Evolutionary conservation across 1,140 invertebrate species (phyloP), one percentile per base, ranked within the genome.

Genomic region (Pseudomyrmex flavicornis): DNA sequence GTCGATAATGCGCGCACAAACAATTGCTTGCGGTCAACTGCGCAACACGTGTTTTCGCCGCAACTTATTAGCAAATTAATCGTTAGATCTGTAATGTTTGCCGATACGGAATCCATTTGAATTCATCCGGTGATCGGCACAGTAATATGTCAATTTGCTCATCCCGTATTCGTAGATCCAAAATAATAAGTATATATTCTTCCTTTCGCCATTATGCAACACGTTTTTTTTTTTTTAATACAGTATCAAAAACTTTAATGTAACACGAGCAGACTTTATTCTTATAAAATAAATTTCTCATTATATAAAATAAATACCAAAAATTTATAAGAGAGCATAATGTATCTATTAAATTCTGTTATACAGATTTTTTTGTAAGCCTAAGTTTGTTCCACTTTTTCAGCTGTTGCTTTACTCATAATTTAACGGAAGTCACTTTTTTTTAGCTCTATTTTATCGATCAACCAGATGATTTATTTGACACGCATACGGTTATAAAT

Each of bases 61-160:
- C 58, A 75, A 48, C 20, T 44, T 74, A 61, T 74, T 58, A 50
- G 20, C 72, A 75, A 75, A 75, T 75, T 75, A 75, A 75, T 74
- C 46, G 48, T 61, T 61, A 48, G 56, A 48, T 5, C 58, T 74
- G 17, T 17, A 61, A 74, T 61, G 44, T 74, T 74, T 61, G 72
- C 17, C 22, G 12, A 50, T 3, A 74, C 44, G 20, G 26, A 61
- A 61, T 61, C 50, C 22, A 70, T 68, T 20, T 22, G 46, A 68
- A 35, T 7, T 35, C 35, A 35, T 35, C 22, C 52, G 54, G 26
- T 35, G 46, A 73, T 61, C 35, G 54, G 52, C 52, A n/a, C 35
- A 54, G 20, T 17, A 46, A 12, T 69, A n/a, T 22, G 50, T 22
- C 15, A 73, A 12, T 12, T 2, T 58, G 26, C 22, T 74, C 15